Percentiles rank a stretch among this genome's conserved stretches.
Conservation (phyloP, 1,140 invertebrate genomes). For the Plodia interpunctella region DNA sequence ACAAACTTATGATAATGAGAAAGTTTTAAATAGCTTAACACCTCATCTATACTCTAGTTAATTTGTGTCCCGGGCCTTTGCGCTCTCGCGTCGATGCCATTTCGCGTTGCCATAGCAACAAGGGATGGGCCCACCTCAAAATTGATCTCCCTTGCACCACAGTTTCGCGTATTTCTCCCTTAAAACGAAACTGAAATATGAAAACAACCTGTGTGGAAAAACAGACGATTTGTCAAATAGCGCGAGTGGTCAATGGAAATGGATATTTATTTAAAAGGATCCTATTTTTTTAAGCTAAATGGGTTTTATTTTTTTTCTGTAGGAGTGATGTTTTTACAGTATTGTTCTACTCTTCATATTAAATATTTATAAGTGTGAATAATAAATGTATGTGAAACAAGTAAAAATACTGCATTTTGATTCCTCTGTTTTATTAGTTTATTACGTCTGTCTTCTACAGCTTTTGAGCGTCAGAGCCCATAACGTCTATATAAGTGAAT, state of each 20-base stretch:
- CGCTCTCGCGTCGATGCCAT: background rate
- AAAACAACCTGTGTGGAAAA: background rate
- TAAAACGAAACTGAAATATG: background rate
- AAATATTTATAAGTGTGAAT: too few species aligned
- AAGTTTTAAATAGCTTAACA: background rate
- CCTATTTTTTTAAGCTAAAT: background rate
- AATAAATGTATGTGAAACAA: too few species aligned
- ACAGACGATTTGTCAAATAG: background rate
- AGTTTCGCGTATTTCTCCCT: constrained; percentile 2
- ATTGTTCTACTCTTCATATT: too few species aligned
- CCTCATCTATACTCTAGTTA: background rate
- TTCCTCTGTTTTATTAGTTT: too few species aligned
- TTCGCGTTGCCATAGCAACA: constrained; percentile 28
- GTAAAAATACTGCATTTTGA: too few species aligned
- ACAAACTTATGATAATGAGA: too few species aligned
- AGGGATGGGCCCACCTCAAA: constrained; percentile 14
- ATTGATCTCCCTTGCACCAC: constrained; percentile 21
- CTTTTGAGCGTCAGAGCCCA: too few species aligned
- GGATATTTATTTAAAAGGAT: background rate
- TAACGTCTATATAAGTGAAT: too few species aligned
- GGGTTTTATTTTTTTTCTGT: background rate
- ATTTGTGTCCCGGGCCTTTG: background rate
- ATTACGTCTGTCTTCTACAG: too few species aligned
- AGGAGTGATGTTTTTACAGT: too few species aligned
- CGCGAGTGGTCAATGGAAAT: background rate